phyloP scores from a whole-genome alignment of 2,888 invertebrate species.

The Scaptodrosophila latifasciaeformis region DNA sequence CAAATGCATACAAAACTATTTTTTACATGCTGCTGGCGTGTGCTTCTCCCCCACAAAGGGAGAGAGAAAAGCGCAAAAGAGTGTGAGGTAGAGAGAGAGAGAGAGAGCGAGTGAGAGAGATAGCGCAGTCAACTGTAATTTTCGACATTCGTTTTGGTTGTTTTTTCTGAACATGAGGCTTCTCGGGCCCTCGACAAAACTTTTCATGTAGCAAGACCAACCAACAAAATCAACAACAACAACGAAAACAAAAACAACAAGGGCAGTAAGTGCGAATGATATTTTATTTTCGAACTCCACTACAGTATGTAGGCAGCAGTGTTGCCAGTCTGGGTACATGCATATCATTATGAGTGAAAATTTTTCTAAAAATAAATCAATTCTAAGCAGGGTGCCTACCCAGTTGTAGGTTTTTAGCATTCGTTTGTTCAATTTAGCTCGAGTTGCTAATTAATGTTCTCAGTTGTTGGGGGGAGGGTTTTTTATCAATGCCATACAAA shows the following conservation, averaged over 20 bases:
- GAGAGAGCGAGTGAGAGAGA: conserved; percentile 17
- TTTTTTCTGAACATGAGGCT: conserved; percentile 32
- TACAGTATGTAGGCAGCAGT: conserved; percentile 24
- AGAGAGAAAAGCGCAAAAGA: conserved; percentile 19
- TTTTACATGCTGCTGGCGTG: conserved; percentile 32
- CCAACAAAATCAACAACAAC: conserved; percentile 21
- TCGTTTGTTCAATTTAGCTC: neutral
- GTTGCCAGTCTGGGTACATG: neutral
- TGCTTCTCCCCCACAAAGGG: conserved; percentile 19
- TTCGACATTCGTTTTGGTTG: conserved; percentile 14
- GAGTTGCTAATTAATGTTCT: conserved; percentile 32
- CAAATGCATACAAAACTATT: conserved; percentile 47
- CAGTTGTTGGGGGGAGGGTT: no score
- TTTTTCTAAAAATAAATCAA: no score
- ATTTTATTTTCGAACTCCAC: conserved; percentile 60
- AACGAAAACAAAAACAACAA: conserved; percentile 21
- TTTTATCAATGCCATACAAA: neutral
- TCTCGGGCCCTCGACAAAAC: conserved; percentile 48
- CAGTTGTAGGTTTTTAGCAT: neutral
- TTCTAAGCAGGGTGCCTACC: no score
- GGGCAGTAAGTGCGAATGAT: no score
- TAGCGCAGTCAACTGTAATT: conserved; percentile 48
- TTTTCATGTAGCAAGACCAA: conserved; percentile 21
- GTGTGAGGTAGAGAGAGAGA: conserved; percentile 5
- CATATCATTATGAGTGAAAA: no score